Percentiles rank a stretch among this genome's conserved stretches.
phyloP scores from a whole-genome alignment of 2,888 invertebrate genomes.

The Trichacis sp. region DNA sequence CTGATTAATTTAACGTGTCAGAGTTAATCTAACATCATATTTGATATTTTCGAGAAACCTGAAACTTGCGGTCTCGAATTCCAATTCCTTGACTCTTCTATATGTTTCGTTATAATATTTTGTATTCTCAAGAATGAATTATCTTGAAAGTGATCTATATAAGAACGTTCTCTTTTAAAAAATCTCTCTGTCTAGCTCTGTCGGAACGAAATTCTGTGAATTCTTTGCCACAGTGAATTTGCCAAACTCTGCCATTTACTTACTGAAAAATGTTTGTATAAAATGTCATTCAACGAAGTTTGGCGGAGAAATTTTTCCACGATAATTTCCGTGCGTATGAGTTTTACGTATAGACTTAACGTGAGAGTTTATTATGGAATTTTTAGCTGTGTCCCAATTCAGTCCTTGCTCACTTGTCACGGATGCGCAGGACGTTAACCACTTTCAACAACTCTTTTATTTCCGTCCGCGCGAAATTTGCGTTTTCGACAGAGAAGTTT shows the following conservation, averaged over 20 bases:
- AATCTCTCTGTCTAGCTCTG: too few relatives aligned
- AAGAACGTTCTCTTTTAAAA: too few relatives aligned
- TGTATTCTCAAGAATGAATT: too few relatives aligned
- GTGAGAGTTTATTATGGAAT: conserved; percentile 65
- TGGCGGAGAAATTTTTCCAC: too few relatives aligned
- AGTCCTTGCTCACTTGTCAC: conserved; percentile 69
- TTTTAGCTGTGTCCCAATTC: conserved; percentile 70
- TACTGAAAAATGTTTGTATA: too few relatives aligned
- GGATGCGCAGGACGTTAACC: conserved; percentile 71
- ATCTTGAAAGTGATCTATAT: too few relatives aligned
- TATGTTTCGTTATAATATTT: conserved; percentile 46
- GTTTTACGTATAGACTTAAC: conserved; percentile 32
- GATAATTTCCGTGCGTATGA: conserved; percentile 31
- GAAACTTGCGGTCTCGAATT: conserved; percentile 41
- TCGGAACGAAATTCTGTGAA: too few relatives aligned
- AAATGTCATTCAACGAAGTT: too few relatives aligned
- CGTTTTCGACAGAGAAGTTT: background rate
- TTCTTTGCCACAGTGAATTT: too few relatives aligned
- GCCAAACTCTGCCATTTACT: too few relatives aligned
- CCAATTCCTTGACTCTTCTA: conserved; percentile 32
- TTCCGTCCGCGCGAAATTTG: background rate
- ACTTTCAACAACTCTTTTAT: conserved; percentile 22
- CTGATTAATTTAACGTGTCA: too few relatives aligned
- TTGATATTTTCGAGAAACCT: background rate
- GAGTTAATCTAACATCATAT: too few relatives aligned